Base-by-base conservation (phyloP, 2,888 invertebrate genomes). In the Lutraria lutraria region DNA sequence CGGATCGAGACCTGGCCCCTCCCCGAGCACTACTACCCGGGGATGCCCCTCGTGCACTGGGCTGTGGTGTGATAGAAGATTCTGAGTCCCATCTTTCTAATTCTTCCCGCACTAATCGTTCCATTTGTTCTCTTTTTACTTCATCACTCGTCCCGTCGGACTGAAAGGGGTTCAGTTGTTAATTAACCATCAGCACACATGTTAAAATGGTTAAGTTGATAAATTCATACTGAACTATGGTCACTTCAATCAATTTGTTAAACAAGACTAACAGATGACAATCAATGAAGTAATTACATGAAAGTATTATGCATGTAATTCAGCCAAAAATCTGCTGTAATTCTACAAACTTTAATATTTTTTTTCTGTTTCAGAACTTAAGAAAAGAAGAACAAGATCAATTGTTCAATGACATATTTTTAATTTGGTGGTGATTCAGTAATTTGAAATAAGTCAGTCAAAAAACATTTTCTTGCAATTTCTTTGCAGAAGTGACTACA, bases 101-200 rank as follows among this genome's bases (percentile, higher is more conserved):
- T 90, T 97, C 97, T 90, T 97, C 97, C 88, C 96, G 90, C 19
- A 97, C 96, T 89, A 97, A 93, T 89, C 95, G 94, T 93, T 97
- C 97, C 96, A 97, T 96, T 90, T 97, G 96, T 91, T 96, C 96
- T 83, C 96, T 93, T 93, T 97, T 97, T 88, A 95, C 94, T 91
- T 96, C 96, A 89, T 97, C 96, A 87, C 96, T 95, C 83, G 94
- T 95, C 15, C 95, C 96, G 90, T 96, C 96, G 82, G 95, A 95
- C 96, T 96, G 93, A 81, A 93, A 90, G 84, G 88, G n/a, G n/a
- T 25, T 68, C 25, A 68, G n/a, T 43, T 10, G 81, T 83, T 54
- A 80, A 88, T 88, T 63, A 83, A 56, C 83, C 54, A 83, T 52
- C 29, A 53, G 8, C 85, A 85, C 85, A 53, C 85, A 81, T 6